phyloP scores from a whole-genome alignment of 1,140 invertebrate genomes.

The Platyscapa corneri region DNA sequence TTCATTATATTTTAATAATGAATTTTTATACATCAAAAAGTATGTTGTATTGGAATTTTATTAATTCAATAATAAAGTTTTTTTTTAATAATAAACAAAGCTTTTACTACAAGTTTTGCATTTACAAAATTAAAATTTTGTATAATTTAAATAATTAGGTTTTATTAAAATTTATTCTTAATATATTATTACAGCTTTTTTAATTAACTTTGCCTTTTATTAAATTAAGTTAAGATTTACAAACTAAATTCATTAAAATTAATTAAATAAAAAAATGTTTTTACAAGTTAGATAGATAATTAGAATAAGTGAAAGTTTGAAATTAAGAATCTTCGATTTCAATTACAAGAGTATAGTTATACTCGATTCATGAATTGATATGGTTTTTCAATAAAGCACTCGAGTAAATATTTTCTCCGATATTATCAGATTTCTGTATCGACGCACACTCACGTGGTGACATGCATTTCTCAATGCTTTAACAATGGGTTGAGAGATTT shows the following conservation, averaged over 20 bases:
- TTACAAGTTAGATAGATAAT: too few species aligned
- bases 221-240: neutral
- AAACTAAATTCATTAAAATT: neutral
- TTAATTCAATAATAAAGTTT: too few species aligned
- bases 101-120: too few species aligned
- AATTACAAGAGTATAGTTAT: conserved; percentile 16
- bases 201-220: too few species aligned
- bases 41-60: too few species aligned
- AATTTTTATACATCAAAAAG: too few species aligned
- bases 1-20: too few species aligned
- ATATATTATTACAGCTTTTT: too few species aligned
- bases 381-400: conserved; percentile 35
- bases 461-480: conserved; percentile 23
- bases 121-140: too few species aligned
- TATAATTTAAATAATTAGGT: neutral
- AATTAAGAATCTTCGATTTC: conserved; percentile 28
- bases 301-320: neutral
- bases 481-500: conserved; percentile 34
- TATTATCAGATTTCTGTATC: conserved; percentile 39
- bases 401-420: conserved; percentile 45
- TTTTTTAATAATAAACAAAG: too few species aligned
- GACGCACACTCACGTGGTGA: neutral
- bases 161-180: too few species aligned
- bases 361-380: conserved; percentile 27
- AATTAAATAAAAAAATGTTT: neutral